phyloP scores from a whole-genome alignment of 1,140 invertebrate species.

The Mactra quadrangularis region DNA sequence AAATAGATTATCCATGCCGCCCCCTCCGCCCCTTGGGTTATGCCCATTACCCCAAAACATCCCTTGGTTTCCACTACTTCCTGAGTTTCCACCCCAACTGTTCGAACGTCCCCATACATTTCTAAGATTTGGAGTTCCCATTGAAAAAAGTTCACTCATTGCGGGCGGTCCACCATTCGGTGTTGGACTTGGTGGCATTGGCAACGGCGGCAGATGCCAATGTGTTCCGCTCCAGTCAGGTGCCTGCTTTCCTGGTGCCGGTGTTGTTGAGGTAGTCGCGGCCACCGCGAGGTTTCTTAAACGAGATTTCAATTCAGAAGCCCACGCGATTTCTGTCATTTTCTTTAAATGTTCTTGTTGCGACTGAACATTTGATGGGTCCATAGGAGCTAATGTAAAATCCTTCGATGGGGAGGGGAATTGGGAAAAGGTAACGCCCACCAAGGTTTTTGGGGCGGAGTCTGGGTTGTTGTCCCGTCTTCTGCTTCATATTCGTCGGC shows the following conservation, averaged over 20 bases:
- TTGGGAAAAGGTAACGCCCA: background rate
- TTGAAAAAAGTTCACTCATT: background rate
- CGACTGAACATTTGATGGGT: background rate
- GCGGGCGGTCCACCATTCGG: background rate
- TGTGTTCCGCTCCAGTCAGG: slow-evolving; percentile 25
- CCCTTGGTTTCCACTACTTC: too few species aligned
- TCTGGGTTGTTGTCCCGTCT: background rate
- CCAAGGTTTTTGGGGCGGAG: background rate
- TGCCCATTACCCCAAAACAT: background rate
- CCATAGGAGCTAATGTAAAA: slow-evolving; percentile 23
- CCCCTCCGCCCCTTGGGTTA: background rate
- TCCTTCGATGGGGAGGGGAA: slow-evolving; percentile 15
- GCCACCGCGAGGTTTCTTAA: background rate
- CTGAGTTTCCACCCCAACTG: background rate
- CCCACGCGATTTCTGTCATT: slow-evolving; percentile 16
- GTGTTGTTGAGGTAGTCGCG: background rate
- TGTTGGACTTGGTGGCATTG: background rate
- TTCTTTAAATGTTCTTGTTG: slow-evolving; percentile 1
- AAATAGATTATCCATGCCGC: slow-evolving; percentile 3
- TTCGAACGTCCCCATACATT: slow-evolving; percentile 13
- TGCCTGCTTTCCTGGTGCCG: background rate
- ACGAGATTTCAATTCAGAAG: slow-evolving; percentile 18
- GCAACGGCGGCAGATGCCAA: slow-evolving; percentile 5
- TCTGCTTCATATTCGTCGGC: slow-evolving; percentile 42
- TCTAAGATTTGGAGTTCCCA: background rate